Conservation (phyloP, 1,140 invertebrate genomes). For the Magallana ariakensis region DNA sequence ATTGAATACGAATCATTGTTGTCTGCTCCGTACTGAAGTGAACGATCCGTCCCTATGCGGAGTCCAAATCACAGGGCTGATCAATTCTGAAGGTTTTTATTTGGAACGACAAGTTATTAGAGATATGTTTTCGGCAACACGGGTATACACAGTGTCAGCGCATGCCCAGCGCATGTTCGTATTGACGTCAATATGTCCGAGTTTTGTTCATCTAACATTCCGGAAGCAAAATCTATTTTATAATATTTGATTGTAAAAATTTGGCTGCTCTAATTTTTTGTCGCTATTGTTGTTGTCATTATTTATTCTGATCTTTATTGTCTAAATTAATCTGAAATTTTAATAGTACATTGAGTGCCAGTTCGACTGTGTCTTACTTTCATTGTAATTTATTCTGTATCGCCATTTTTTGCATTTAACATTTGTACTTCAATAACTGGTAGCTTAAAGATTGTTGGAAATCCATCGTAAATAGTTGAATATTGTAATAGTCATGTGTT, state of each 20-base stretch:
- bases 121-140: constrained; percentile 30
- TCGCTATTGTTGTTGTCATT: constrained; percentile 7
- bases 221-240: background rate
- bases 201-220: constrained; percentile 16
- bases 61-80: background rate
- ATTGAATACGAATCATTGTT: background rate
- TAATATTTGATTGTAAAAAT: background rate
- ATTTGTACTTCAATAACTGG: constrained; percentile 28
- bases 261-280: background rate
- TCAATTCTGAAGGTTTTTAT: constrained; percentile 11
- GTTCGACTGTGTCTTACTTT: background rate
- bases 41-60: constrained; percentile 16
- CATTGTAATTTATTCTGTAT: constrained; percentile 2
- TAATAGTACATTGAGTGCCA: background rate
- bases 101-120: constrained; percentile 27
- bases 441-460: constrained; percentile 30
- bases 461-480: constrained; percentile 15
- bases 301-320: background rate
- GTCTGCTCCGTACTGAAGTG: constrained; percentile 6
- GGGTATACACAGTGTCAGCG: constrained; percentile 19
- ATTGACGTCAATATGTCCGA: constrained; percentile 14
- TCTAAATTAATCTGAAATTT: background rate
- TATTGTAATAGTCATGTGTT: constrained; percentile 37
- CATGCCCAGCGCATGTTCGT: background rate
- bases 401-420: constrained; percentile 33